Base-by-base conservation (phyloP, 2,888 invertebrate genomes). In the Hydriomena furcata region DNA sequence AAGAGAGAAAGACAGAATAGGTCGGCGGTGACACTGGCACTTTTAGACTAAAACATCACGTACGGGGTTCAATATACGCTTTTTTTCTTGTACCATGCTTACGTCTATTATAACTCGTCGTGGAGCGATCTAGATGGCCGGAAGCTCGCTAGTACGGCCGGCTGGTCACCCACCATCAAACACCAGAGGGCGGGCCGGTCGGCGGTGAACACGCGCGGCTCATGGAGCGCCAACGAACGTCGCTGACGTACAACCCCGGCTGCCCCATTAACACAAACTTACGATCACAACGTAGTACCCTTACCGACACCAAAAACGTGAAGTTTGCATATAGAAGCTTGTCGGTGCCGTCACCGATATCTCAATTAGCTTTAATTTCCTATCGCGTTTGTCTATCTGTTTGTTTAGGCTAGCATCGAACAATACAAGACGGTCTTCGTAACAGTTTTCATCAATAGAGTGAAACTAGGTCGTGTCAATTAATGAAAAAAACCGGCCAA, bases 101-200 rank as follows among this genome's bases (percentile, higher is more conserved):
- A 47, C 43, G 37, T 58, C 62, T 79, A 84, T n/a, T n/a, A n/a
- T 49, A 87, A 75, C 49, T 85, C 85, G 57, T 76, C 75, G 45
- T 66, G 75, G 28, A 46, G 40, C 28, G 58, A 4, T 42, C 40
- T 27, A 17, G 57, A 5, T 13, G 77, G 76, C 37, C 55, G 65
- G 66, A 63, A 75, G 46, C 56, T 34, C 27, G 79, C 78, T 49
- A 69, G 42, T 38, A 73, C 55, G 40, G 60, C 58, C 52, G 70
- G 55, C 36, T 65, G 68, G 7, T 60, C 53, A 25, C 38, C 68
- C 52, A 63, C 58, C 42, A 71, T 27, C 51, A 82, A 58, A 66
- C 75, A 71, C 79, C 81, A 86, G 44, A 86, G 73, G 61, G 86
- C 81, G 42, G 80, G 79, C 45, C 84, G 79, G 62, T 79, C 66